Conservation (phyloP, 2,888 invertebrate genomes). For the Tachina fera region DNA sequence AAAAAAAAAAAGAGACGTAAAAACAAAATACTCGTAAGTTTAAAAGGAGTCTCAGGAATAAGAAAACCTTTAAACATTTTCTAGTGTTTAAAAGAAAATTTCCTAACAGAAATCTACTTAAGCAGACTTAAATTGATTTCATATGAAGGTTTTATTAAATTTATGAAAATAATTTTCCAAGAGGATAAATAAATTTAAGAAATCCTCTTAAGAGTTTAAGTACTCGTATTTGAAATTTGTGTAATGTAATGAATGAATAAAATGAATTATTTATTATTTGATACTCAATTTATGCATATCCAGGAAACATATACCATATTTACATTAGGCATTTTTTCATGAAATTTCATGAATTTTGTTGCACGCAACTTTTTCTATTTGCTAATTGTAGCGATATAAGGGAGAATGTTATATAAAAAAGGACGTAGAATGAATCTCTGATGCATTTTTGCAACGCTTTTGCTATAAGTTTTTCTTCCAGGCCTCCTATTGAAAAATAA, state of each 20-base stretch:
- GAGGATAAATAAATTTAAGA: neutral
- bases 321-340: no score
- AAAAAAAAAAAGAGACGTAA: neutral
- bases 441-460: no score
- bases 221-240: neutral
- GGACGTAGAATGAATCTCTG: no score
- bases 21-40: neutral
- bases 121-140: neutral
- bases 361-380: no score
- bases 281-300: neutral
- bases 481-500: no score
- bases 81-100: neutral
- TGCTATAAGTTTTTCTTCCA: no score
- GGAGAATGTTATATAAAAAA: no score
- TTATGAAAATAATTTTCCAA: neutral
- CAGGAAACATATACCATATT: neutral
- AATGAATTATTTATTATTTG: neutral
- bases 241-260: no score
- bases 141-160: neutral
- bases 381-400: no score
- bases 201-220: neutral
- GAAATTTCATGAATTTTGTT: no score
- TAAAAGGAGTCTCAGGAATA: neutral
- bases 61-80: neutral
- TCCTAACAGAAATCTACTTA: neutral